Base-by-base conservation (phyloP, 2,888 invertebrate species). In the Cataglyphis albicans region DNA sequence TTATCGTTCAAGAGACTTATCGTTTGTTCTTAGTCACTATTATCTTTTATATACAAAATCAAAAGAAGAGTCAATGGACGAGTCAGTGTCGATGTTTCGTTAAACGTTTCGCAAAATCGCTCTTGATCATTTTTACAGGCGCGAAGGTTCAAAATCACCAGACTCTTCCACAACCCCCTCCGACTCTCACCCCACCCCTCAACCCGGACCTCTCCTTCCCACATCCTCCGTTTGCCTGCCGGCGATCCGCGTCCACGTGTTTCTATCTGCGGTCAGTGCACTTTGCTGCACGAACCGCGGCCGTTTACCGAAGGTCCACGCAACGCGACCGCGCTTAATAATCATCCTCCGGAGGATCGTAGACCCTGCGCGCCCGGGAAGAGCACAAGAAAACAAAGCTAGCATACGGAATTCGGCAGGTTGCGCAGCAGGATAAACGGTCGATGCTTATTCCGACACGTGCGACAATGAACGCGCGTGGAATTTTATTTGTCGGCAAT, bases 191-290 rank as follows among this genome's bases (percentile, higher is more conserved):
- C 83, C 81, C 68, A 38, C 78, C 64, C 67, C 44, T 18, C 70
- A 55, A 65, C 21, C 55, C 73, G 59, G 52, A 55, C 41, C 72
- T 81, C 84, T 76, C 80, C 73, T 82, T 83, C 86, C 86, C 83
- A 80, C 72, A 85, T 81, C 80, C 73, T 80, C 68, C 76, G 67
- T 74, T 44, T n/a, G 82, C 75, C 73, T 68, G 63, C 55, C 86
- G 84, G 81, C 83, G 81, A 75, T 78, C 82, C 78, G 85, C 86
- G 89, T 90, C 90, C 90, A 90, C 90, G 90, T 90, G 90, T 88
- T 90, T 90, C 90, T 90, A 90, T 88, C 90, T 85, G 89, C 90
- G 90, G 90, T 90, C 90, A 90, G 88, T 90, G 90, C 90, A 90
- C 90, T 90, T 90, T 90, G 87, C 88, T 86, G 90, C 89, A 90